Percentiles rank a stretch among this genome's conserved stretches.
Conservation (phyloP, 2,113 vertebrate species). For the Trogon surrucura region DNA sequence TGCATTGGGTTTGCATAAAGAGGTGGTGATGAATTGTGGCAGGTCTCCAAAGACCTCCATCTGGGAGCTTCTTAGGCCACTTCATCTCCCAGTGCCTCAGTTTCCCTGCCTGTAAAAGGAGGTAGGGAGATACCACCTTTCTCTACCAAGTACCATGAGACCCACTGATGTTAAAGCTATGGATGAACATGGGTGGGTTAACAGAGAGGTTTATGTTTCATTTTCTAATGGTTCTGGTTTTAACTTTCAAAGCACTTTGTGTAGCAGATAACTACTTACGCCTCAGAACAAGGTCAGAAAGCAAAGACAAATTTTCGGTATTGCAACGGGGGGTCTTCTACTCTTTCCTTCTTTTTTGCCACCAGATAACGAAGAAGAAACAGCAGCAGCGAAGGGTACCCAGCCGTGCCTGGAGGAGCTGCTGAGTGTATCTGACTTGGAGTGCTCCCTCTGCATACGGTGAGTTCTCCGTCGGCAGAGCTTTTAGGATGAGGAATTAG, state of each 20-base stretch:
- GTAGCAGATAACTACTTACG: not conserved
- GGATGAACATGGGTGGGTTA: not conserved
- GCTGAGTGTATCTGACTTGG: constrained; percentile 84
- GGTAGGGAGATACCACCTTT: not conserved
- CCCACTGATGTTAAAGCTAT: not conserved
- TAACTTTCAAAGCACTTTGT: not conserved
- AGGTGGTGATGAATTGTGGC: not conserved
- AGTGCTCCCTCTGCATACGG: constrained; percentile 92
- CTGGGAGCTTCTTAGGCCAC: not conserved
- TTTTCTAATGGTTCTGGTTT: not conserved
- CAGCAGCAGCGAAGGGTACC: not conserved
- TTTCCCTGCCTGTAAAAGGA: not conserved
- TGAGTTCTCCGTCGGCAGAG: constrained; percentile 34
- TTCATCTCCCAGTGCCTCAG: not conserved
- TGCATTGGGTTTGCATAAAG: not conserved
- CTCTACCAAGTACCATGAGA: not conserved
- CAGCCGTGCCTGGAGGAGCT: not conserved
- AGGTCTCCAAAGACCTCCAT: not conserved
- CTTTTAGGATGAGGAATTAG: not conserved
- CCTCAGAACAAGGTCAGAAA: not conserved
- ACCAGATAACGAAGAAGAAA: not conserved
- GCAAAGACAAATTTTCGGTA: not conserved
- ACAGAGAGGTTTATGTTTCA: not conserved
- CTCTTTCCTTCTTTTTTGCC: not conserved
- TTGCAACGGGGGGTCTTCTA: not conserved